These are phyloP conservation scores for Montipora sp. DNA, from an alignment of 64 coral and sea anemone genomes.

Conservation along the genomic window DNA sequence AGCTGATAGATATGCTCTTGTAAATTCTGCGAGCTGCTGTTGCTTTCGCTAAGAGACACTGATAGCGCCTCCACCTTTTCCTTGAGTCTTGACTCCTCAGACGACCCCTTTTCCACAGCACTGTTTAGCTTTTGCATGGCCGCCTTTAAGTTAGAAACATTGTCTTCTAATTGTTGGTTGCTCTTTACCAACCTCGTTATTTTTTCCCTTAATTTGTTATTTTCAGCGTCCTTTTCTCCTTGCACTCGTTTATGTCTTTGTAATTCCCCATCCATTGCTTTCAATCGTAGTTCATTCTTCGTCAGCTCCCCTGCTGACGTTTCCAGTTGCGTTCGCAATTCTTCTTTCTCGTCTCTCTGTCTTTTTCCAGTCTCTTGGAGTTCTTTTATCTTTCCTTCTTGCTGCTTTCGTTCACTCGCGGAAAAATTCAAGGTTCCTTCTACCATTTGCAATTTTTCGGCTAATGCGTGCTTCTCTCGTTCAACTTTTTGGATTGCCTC, in stretches of 20 bases:
- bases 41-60: constrained; percentile 83
- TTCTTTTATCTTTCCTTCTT: constrained; percentile 77
- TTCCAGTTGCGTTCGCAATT: constrained; percentile 72
- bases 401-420: constrained; percentile 72
- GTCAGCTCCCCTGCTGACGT: constrained; percentile 56
- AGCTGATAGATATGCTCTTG: constrained; percentile 91
- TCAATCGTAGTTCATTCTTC: constrained; percentile 75
- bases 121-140: constrained; percentile 75
- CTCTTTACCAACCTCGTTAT: constrained; percentile 33
- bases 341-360: constrained; percentile 53
- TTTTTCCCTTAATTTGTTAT: constrained; percentile 63
- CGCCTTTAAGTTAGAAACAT: constrained; percentile 51
- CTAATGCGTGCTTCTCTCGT: constrained; percentile 43
- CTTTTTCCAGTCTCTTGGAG: constrained; percentile 76
- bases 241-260: constrained; percentile 64
- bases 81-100: constrained; percentile 76
- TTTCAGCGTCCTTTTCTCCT: constrained; percentile 63
- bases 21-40: constrained; percentile 85
- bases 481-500: constrained; percentile 78
- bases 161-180: constrained; percentile 77
- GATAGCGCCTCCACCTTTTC: constrained; percentile 87
- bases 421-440: constrained; percentile 83
- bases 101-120: constrained; percentile 60
- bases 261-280: constrained; percentile 80
- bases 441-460: constrained; percentile 85